phyloP scores from a whole-genome alignment of 2,113 vertebrate genomes.

The Sminthopsis crassicaudata region DNA sequence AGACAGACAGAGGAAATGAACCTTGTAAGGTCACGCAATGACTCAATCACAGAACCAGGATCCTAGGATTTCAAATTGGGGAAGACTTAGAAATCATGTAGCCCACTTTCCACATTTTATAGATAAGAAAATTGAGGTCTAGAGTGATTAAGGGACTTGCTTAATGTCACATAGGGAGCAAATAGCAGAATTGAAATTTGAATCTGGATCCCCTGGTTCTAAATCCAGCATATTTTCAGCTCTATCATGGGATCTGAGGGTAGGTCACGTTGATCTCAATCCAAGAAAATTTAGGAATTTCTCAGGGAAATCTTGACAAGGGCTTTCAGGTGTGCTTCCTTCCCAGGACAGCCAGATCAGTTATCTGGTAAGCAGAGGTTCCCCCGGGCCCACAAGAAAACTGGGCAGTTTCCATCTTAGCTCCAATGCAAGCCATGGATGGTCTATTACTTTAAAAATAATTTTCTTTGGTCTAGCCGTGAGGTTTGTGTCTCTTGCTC shows the following conservation, averaged over 20 bases:
- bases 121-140: background rate
- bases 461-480: background rate
- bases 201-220: background rate
- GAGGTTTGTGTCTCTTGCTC: background rate
- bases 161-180: background rate
- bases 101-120: background rate
- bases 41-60: background rate
- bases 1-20: background rate
- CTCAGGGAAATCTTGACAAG: background rate
- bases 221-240: background rate
- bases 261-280: background rate
- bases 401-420: background rate
- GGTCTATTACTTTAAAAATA: slow-evolving; percentile 10
- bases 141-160: background rate
- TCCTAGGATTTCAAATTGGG: background rate
- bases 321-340: background rate
- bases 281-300: background rate
- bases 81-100: background rate
- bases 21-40: background rate
- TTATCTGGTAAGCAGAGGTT: background rate
- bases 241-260: background rate
- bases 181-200: background rate
- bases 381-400: background rate
- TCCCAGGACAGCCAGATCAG: background rate
- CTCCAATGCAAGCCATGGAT: background rate